Evolutionary conservation across 2,113 vertebrate species (phyloP).

Genomic region (Climacteris rufus): DNA sequence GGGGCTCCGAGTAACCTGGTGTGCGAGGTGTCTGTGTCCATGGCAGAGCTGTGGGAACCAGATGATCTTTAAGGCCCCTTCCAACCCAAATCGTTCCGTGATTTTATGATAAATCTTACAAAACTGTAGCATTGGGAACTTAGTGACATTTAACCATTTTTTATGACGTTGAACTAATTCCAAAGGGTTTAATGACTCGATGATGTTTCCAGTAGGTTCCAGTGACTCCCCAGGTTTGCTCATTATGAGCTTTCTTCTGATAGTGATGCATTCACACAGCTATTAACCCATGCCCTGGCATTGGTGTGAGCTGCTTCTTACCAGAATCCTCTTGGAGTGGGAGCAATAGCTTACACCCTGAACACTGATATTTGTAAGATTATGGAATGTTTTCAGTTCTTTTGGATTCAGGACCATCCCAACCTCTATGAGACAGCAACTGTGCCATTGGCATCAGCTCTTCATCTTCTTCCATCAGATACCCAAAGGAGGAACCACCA

Average conservation of each 20-base stretch:
- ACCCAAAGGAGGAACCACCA: background rate
- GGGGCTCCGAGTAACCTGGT: background rate
- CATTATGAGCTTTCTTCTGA: background rate
- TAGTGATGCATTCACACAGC: background rate
- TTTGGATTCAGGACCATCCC: background rate
- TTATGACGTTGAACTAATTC: background rate
- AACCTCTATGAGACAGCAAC: background rate
- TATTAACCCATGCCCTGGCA: background rate
- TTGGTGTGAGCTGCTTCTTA: background rate
- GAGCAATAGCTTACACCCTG: background rate
- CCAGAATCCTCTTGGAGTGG: background rate
- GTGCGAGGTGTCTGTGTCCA: background rate
- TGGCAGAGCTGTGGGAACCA: background rate
- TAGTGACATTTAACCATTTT: background rate
- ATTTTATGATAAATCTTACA: background rate
- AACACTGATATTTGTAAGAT: background rate
- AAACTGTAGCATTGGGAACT: background rate
- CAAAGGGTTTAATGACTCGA: rapidly evolving
- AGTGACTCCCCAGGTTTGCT: background rate
- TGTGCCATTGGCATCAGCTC: background rate
- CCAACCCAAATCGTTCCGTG: background rate
- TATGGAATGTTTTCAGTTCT: background rate
- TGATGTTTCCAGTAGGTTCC: background rate
- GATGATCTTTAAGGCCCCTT: background rate
- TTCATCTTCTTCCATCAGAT: background rate